Evolutionary conservation across 2,888 invertebrate genomes (phyloP), one percentile per base, ranked within the genome.

Genomic region (Drosophila paranaensis): DNA sequence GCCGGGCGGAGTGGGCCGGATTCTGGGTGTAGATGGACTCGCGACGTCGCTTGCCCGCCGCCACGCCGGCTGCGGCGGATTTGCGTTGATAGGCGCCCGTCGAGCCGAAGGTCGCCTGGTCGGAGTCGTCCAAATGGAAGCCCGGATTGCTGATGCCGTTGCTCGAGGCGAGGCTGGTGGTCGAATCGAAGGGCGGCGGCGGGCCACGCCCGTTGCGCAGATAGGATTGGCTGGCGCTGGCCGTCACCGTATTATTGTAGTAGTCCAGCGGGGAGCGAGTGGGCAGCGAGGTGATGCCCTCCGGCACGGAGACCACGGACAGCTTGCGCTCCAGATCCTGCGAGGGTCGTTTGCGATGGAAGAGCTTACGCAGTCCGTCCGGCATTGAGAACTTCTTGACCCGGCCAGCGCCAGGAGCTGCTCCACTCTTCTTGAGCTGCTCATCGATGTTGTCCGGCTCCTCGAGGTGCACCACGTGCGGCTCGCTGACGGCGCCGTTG

Each of bases 371-470:
- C 20, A 93, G 74, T 9, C 92, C 91, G 62, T 92, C 92, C 6
- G 92, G 90, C 73, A 92, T 89, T 4, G 92, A 92, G 86, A 92
- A 92, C 61, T 92, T 92, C 71, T 92, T 92, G 40, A 77, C 77
- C 25, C 84, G 89, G 4, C 74, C 80, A 9, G 40, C 69, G 4
- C 40, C 62, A 1, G 60, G n/a, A 25, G 33, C 27, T n/a, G 33
- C 8, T 50, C 56, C 57, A 13, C 11, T 60, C 62, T 86, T 88
- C 67, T 88, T 85, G 14, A 76, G 63, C 57, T 79, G 81, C 27
- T 79, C 82, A n/a, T 80, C 85, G 3, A 74, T 53, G 3, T 66
- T 77, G 27, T 83, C 75, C 14, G 82, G 20, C 33, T 56, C 85
- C 10, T 89, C 85, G 42, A 91, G 71, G 6, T 90, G 86, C 2